phyloP scores from a whole-genome alignment of 2,113 vertebrate species.

The Syngnathus typhle region DNA sequence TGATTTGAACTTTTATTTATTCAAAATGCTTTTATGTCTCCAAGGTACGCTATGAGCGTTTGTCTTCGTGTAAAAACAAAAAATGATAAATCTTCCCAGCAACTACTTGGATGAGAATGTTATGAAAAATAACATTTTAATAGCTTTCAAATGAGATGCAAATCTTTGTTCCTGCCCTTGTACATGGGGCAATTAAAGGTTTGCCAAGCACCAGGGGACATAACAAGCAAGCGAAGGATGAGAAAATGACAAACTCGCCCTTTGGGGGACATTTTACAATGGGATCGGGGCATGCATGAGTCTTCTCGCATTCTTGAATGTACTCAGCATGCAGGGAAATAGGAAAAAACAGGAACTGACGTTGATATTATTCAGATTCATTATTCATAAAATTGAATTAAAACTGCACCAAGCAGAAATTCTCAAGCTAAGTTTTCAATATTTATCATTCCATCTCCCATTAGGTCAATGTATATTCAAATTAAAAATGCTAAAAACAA shows the following conservation, averaged over 20 bases:
- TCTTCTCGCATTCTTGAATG: constrained; percentile 6
- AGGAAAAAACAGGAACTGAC: background rate
- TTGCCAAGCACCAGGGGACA: background rate
- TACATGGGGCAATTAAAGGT: constrained; percentile 1
- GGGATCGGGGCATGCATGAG: constrained; percentile 15
- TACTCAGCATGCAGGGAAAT: constrained; percentile 8
- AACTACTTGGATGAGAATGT: background rate
- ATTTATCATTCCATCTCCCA: background rate
- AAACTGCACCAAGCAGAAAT: constrained; percentile 43
- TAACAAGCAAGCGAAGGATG: background rate
- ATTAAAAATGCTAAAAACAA: background rate
- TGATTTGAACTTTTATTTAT: too few species aligned
- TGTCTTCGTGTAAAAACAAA: background rate
- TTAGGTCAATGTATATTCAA: background rate
- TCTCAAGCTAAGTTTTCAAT: background rate
- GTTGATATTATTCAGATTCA: background rate
- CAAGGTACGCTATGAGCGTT: background rate
- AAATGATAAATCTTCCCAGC: background rate
- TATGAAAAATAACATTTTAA: background rate
- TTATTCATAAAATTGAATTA: constrained; percentile 19
- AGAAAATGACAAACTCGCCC: constrained; percentile 9
- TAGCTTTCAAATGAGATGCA: background rate
- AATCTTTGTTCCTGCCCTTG: background rate
- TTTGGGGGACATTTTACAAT: constrained; percentile 11
- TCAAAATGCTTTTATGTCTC: background rate